Evolutionary conservation across 2,888 invertebrate species (phyloP).

Genomic region (Limnephilus auricula): DNA sequence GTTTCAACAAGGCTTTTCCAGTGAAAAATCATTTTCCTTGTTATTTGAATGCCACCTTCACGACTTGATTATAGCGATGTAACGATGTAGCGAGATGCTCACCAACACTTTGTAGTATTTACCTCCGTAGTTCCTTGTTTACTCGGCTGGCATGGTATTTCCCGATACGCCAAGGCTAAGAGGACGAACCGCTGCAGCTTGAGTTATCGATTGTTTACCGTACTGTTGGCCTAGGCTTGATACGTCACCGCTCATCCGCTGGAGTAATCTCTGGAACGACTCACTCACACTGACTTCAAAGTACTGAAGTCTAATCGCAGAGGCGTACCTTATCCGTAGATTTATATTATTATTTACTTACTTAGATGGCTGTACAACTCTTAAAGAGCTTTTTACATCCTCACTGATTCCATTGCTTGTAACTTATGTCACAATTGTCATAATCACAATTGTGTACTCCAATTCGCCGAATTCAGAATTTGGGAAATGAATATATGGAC

Average conservation of each 20-base stretch:
- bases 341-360: too few species aligned
- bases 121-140: background rate
- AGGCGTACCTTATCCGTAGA: too few species aligned
- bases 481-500: too few species aligned
- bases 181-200: background rate
- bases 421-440: too few species aligned
- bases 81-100: background rate
- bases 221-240: slow-evolving; percentile 34
- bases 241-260: background rate
- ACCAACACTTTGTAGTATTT: background rate
- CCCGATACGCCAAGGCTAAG: background rate
- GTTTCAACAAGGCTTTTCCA: background rate
- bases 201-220: background rate
- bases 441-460: too few species aligned
- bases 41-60: background rate
- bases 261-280: background rate
- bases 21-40: background rate
- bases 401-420: too few species aligned
- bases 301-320: background rate
- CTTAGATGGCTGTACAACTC: too few species aligned
- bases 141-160: background rate
- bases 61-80: background rate
- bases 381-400: too few species aligned
- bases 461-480: too few species aligned
- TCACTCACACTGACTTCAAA: slow-evolving; percentile 4